Conservation (phyloP, 2,113 vertebrate species). For the mouse (Mus musculus) region DNA sequence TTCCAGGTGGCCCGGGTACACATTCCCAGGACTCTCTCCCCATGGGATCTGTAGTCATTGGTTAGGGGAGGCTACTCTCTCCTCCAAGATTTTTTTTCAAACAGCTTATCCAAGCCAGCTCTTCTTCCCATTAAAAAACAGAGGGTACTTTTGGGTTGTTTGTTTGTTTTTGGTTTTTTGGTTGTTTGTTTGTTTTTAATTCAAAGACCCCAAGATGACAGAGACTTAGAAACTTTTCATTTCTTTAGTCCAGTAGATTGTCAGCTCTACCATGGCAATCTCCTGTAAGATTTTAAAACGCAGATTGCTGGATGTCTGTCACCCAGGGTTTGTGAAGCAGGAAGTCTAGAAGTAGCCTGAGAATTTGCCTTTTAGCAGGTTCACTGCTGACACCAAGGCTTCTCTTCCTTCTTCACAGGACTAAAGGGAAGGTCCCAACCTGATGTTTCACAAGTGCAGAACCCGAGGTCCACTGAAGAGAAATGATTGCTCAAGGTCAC, state of each 20-base stretch:
- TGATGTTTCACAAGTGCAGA: not conserved
- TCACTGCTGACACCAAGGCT: rapidly evolving
- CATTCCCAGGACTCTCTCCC: constrained; percentile 37
- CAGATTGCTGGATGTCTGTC: not conserved
- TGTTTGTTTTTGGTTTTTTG: not conserved
- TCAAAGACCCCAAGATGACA: constrained; percentile 3
- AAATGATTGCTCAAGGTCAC: constrained; percentile 54
- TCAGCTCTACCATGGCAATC: not conserved
- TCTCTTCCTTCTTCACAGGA: not conserved
- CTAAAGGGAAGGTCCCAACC: not conserved
- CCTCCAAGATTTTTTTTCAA: not conserved
- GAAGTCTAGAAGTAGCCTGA: not conserved
- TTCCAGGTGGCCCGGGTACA: constrained; percentile 63
- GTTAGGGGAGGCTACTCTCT: constrained; percentile 44
- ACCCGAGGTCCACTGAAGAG: not conserved
- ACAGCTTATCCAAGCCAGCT: not conserved
- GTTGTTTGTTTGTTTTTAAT: not conserved
- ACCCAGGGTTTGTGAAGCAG: not conserved
- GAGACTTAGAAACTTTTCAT: not conserved
- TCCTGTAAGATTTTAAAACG: not conserved
- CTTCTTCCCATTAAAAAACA: not conserved
- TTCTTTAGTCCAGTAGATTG: not conserved
- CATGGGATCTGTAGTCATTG: constrained; percentile 47
- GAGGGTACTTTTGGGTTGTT: not conserved
- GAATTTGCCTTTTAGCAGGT: not conserved